Base-by-base conservation (phyloP, 2,113 vertebrate species). In the Hystrix cristata region DNA sequence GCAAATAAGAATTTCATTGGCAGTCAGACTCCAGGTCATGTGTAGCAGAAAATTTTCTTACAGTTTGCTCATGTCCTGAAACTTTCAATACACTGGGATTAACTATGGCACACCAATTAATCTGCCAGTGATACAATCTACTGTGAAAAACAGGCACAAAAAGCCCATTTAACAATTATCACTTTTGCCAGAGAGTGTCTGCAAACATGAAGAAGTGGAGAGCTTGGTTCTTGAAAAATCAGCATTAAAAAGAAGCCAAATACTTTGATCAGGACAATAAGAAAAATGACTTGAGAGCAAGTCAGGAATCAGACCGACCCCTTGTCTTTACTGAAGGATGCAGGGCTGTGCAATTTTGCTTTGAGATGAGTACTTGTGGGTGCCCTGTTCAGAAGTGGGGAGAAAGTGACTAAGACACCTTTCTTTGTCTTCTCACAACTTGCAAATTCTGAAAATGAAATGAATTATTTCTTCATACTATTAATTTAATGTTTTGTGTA, bases 401-500 rank as follows among this genome's bases (percentile, higher is more conserved):
- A 74, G 43, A 21, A 48, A 74, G 38, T 46, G 25, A 29, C 23
- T 27, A 15, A 76, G 43, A 48, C 72, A 71, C 16, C 18, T 46
- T 5, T 46, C n/a, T 65, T 9, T 25, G 5, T 67, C 3, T 82
- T n/a, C 29, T 91, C 53, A 65, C 31, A 57, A 88, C 12, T 55
- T 81, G 4, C 1, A 95, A 83, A 71, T 94, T 91, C 46, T 87
- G 46, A 46, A 83, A 9, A 62, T 55, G 19, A 60, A 90, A 76
- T 0, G 7, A 94, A 29, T 51, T 31, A 78, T 95, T 60, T 87
- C 38, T 69, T 53, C 80, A 86, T 0, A 72, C 4, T 74, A 86
- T 92, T 78, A 84, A 72, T 90, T 93, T 53, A 83, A 27, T 51
- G 13, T 79, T 91, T 95, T 83, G 16, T 79, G 46, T 43, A 64